Evolutionary conservation across 2,797 vertebrate species (phyloP).

Genomic region (Carapus acus): DNA sequence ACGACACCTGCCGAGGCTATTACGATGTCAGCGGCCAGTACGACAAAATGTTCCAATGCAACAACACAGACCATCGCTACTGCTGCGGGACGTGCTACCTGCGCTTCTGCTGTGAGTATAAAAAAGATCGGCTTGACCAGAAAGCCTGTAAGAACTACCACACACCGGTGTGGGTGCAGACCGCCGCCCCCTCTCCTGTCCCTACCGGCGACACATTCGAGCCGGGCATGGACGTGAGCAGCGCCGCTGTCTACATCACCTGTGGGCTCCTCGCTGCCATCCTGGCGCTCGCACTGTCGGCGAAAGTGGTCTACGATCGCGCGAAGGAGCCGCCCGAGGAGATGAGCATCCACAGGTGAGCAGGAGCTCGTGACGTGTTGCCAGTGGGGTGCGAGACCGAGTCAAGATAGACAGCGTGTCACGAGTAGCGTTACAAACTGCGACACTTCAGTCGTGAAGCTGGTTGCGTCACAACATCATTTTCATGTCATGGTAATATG

Average conservation of each 20-base stretch:
- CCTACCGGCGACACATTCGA: conserved; percentile 84
- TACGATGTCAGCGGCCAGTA: conserved; percentile 97
- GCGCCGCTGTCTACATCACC: conserved; percentile 95
- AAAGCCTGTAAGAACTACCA: conserved; percentile 87
- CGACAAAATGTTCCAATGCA: conserved; percentile 95
- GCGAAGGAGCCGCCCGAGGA: conserved; percentile 93
- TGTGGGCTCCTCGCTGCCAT: conserved; percentile 95
- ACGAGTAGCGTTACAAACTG: no score
- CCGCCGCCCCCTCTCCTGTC: conserved; percentile 68
- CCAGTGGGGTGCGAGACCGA: no score
- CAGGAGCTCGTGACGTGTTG: not conserved
- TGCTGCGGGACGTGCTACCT: conserved; percentile 97
- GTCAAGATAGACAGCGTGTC: no score
- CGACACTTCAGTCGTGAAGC: no score
- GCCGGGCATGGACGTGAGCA: conserved; percentile 92
- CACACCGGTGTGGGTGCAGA: conserved; percentile 84
- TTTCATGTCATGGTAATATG: no score
- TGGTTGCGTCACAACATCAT: no score
- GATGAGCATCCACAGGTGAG: conserved; percentile 99
- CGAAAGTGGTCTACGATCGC: conserved; percentile 97
- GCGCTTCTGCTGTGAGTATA: conserved; percentile 97
- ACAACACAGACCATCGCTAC: conserved; percentile 95
- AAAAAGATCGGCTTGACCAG: conserved; percentile 89
- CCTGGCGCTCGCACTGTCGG: conserved; percentile 89
- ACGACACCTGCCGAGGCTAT: conserved; percentile 92